Evolutionary conservation across 2,797 vertebrate species (phyloP), one percentile per base, ranked within the genome.

Genomic region (Ceyx erithaca): DNA sequence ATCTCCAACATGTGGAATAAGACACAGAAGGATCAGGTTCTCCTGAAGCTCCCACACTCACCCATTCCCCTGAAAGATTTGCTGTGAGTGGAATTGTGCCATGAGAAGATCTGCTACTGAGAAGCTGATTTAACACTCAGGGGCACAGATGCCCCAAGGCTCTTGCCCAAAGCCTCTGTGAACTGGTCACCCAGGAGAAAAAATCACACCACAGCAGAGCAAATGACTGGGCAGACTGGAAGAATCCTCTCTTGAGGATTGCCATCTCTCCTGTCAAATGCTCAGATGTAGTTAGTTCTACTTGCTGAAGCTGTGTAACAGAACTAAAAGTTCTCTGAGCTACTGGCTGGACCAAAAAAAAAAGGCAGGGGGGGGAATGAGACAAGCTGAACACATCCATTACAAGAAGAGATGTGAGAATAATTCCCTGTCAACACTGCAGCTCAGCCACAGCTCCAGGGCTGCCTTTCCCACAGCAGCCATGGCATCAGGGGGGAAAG

Each of bases 181-280:
- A 78, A 59, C 17, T 7, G 8, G 16, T 10, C 51, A 45, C 2
- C 37, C 57, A 66, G 68, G 28, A 69, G 45, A 52, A 89, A 51
- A 26, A 3, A 37, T 30, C 46, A 35, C 0, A 2, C 40, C 30
- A 13, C 8, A 4, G 46, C 58, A 71, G 4, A 10, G 31, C 69
- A 3, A 4, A 7, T 80, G 41, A 37, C 59, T 18, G 79, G 54
- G 14, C 9, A 62, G 37, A 71, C 43, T 4, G 20, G 80, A 84
- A 33, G 12, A 57, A 63, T 18, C 23, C 33, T 9, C 18, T 22
- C 33, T 33, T 33, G 33, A 80, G 62, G 87, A 96, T 54, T 89
- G 93, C 96, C 94, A 93, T 85, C 94, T 93, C 91, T 80, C 80
- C 93, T 95, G 95, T 78, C 95, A 94, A 89, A 92, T 69, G 84